These are phyloP conservation scores for Sarcophaga bullata DNA, from an alignment of 1,140 invertebrate species.

Conservation along the genomic window DNA sequence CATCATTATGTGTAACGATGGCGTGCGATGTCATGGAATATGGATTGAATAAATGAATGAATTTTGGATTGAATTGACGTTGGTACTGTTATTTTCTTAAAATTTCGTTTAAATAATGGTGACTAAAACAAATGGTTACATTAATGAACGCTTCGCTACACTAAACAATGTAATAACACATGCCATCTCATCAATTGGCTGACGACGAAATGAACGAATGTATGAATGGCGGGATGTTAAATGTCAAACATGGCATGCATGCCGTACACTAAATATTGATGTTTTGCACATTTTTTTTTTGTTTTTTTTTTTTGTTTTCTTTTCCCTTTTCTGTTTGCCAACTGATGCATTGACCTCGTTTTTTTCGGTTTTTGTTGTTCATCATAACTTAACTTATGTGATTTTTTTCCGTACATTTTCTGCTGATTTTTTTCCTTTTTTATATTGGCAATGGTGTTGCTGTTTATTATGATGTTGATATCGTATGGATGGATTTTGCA, in stretches of 20 bases:
- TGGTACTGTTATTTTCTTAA: background rate
- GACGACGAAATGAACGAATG: conserved; percentile 12
- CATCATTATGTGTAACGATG: too few species aligned
- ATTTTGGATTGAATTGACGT: background rate
- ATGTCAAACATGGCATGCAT: background rate
- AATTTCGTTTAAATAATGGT: conserved; percentile 22
- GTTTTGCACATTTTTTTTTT: background rate
- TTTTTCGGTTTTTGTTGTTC: too few species aligned
- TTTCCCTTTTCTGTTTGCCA: background rate
- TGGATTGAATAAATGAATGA: background rate
- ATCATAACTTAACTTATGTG: background rate
- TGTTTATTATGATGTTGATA: background rate
- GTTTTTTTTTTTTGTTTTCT: background rate
- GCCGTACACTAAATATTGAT: conserved; percentile 12
- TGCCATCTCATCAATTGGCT: background rate
- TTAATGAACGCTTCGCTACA: background rate
- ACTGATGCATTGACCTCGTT: conserved; percentile 33
- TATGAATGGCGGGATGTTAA: background rate
- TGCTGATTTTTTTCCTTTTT: background rate
- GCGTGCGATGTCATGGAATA: too few species aligned
- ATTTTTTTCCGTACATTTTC: background rate
- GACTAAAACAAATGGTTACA: conserved; percentile 25
- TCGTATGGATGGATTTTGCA: background rate
- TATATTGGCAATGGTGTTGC: conserved; percentile 16
- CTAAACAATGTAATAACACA: background rate